A percentile compares a stretch with the other conserved stretches of the same genome.
Conservation (phyloP, 2,797 vertebrate genomes). For the Paedocypris micromegethes region DNA sequence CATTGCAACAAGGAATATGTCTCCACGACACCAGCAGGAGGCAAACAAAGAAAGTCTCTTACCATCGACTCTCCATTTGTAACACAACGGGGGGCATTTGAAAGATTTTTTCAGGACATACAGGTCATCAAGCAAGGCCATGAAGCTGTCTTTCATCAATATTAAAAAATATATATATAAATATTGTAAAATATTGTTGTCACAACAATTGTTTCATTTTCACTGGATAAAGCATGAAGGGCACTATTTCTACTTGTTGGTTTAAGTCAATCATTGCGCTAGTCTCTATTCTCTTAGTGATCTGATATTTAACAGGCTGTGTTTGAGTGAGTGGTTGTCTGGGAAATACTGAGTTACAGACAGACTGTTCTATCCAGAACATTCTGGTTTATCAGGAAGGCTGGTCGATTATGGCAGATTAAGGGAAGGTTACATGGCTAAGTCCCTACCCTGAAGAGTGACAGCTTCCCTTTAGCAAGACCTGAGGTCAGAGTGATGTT, state of each 20-base stretch:
- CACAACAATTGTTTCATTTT: too few relatives aligned
- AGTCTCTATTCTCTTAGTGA: too few relatives aligned
- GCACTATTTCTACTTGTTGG: too few relatives aligned
- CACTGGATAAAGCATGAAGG: too few relatives aligned
- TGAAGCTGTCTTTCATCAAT: conserved; percentile 10
- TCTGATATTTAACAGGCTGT: too few relatives aligned
- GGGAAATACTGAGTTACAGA: too few relatives aligned
- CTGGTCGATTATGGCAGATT: neutral
- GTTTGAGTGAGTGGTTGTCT: too few relatives aligned
- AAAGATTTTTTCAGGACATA: conserved; percentile 16
- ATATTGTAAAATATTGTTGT: neutral
- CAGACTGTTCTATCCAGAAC: neutral
- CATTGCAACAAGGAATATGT: conserved; percentile 60
- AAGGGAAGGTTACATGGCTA: conserved; percentile 14
- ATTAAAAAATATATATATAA: conserved; percentile 11
- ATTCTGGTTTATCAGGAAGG: conserved; percentile 1
- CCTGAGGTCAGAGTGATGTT: conserved; percentile 21
- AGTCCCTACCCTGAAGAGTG: conserved; percentile 7
- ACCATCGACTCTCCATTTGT: conserved; percentile 7
- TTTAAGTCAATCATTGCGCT: too few relatives aligned
- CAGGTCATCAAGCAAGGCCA: neutral
- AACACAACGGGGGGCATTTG: conserved; percentile 8
- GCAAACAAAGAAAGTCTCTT: conserved; percentile 31
- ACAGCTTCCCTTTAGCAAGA: conserved; percentile 39
- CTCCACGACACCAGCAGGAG: conserved; percentile 52